These are phyloP conservation scores for Oncorhynchus nerka DNA, from an alignment of 2,113 vertebrate species.

Conservation along the genomic window DNA sequence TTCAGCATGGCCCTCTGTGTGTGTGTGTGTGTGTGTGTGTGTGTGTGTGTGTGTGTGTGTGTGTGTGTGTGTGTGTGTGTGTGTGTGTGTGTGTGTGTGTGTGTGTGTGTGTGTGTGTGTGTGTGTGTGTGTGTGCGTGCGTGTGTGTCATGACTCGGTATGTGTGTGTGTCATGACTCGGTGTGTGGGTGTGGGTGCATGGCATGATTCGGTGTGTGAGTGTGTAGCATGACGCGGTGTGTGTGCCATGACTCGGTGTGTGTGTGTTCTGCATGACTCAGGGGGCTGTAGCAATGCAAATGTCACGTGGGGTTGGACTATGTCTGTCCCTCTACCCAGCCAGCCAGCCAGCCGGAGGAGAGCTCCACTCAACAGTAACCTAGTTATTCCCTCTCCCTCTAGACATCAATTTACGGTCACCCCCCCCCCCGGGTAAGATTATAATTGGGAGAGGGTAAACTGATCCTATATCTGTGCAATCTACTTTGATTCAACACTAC, in stretches of 20 bases:
- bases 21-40: background rate
- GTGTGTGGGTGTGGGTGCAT: background rate
- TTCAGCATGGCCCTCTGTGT: background rate
- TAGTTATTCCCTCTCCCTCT: constrained; percentile 33
- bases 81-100: no score
- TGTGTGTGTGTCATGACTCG: background rate
- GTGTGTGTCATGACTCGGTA: background rate
- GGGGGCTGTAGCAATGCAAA: background rate
- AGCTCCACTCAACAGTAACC: constrained; percentile 22
- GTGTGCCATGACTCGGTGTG: background rate
- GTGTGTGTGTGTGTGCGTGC: background rate
- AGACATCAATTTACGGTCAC: no score
- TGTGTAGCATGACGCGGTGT: background rate
- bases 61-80: background rate
- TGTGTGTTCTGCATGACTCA: constrained; percentile 1
- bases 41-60: background rate
- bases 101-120: no score
- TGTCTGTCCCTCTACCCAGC: background rate
- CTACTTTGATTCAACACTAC: background rate
- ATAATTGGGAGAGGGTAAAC: background rate
- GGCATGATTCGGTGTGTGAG: background rate
- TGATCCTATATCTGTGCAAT: background rate
- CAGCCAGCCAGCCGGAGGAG: background rate
- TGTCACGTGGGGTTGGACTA: background rate
- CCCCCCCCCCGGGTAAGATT: background rate